Evolutionary conservation across 1,140 invertebrate genomes (phyloP), one percentile per base, ranked within the genome.

Genomic region (Halictus rubicundus): DNA sequence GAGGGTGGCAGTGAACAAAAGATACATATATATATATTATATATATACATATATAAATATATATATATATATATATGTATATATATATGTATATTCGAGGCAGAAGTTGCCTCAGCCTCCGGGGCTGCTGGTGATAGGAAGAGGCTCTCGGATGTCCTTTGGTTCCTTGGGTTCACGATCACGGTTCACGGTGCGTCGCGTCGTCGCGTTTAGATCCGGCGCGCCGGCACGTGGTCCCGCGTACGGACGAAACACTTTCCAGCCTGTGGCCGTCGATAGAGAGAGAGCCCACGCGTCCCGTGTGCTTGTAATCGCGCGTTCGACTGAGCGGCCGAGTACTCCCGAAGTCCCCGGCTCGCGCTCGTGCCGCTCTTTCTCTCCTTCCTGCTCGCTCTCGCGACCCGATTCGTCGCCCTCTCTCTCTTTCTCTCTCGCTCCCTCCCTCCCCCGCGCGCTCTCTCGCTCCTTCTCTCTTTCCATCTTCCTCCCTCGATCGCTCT

Each of bases 291-390:
- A 82, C 90, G 87, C 90, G 88, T 92, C 88, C 89, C 91, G 85
- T 90, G 87, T 89, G 90, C 87, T 89, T 90, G 90, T 91, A 90
- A 90, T 91, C 91, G 89, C 90, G 89, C 90, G 89, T 91, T 87
- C 91, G 90, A 93, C 91, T 92, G 91, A 91, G 84, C 84, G 84
- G 82, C 79, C 86, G 83, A 80, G 79, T 80, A 87, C 76, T 79
- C 83, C 84, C 84, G 84, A 83, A 85, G 86, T 84, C 83, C 81
- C 81, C 71, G 77, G 85, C 75, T 88, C 86, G 74, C 77, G 61
- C 76, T 85, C 80, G 86, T 84, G 87, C 88, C 86, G 85, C 88
- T 89, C 89, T 89, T 89, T 88, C 81, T 78, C 78, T 77, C 80
- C 49, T 60, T 84, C 81, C 80, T 72, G n/a, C 69, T 79, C 79